Evolutionary conservation across 2,888 invertebrate genomes (phyloP), one percentile per base, ranked within the genome.

Genomic region (Drosophila formosana): DNA sequence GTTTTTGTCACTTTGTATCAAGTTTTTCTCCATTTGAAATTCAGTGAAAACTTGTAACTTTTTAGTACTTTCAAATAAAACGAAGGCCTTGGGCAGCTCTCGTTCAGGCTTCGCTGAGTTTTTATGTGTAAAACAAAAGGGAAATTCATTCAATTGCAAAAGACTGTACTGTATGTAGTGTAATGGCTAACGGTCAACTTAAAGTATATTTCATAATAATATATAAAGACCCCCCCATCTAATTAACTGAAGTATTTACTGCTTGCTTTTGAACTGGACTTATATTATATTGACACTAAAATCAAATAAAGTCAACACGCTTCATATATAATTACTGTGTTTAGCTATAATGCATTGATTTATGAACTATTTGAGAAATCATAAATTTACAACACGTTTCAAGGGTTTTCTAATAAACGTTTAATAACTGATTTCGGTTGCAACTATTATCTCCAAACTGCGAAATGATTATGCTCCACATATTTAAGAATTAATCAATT

Each of bases 101-200:
- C 37, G 37, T 61, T 65, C 62, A 78, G 65, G 78, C 74, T 26
- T 62, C 75, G 62, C 49, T 46, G 57, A 43, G 23, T 62, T 52
- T 72, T 68, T 26, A 60, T 67, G 68, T 66, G 64, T 56, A 34
- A 69, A 81, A 73, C 57, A 76, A 82, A 84, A 82, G 79, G 67
- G 76, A 76, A 87, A 79, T 56, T 47, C 52, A 63, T 63, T 60
- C 28, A 53, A 58, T 39, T 43, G 79, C 75, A 75, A 41, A 75
- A 41, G 39, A 18, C 39, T 41, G 7, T 18, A 18, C 18, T 18
- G 18, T 18, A 7, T 18, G 39, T 18, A 37, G 25, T 63, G 43
- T 66, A 71, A 65, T 58, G 56, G 65, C n/a, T 34, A 46, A 26
- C 34, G 34, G 46, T 37, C 13, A 57, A 46, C 9, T 45, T 34